Conservation (phyloP, 2,113 vertebrate genomes). For the Tragulus kanchil region DNA sequence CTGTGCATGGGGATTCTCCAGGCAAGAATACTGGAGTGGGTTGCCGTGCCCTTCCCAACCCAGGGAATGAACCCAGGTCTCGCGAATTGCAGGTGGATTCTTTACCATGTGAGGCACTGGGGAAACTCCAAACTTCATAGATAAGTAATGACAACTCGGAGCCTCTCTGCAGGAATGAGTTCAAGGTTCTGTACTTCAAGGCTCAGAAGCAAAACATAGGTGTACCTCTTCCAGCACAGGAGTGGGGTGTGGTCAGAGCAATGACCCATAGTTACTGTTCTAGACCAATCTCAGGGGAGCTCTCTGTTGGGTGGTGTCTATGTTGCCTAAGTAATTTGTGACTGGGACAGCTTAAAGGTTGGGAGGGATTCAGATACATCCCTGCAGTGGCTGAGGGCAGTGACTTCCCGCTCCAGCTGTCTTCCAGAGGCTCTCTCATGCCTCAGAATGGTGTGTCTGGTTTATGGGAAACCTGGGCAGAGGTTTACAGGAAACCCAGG, state of each 20-base stretch:
- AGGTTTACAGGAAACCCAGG: not conserved
- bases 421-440: not conserved
- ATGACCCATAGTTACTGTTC: not conserved
- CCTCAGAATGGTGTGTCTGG: not conserved
- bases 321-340: not conserved
- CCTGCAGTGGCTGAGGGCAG: not conserved
- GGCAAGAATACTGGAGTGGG: too few species aligned
- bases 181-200: not conserved
- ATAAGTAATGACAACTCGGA: not conserved
- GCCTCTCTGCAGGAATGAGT: not conserved
- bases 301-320: not conserved
- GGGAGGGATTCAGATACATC: not conserved
- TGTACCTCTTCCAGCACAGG: too few species aligned
- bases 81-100: too few species aligned
- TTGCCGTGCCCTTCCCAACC: too few species aligned
- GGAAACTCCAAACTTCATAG: not conserved
- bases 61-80: too few species aligned
- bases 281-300: not conserved
- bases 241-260: not conserved
- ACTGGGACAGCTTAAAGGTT: not conserved
- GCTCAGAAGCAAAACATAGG: not conserved
- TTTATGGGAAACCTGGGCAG: not conserved
- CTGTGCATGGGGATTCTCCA: too few species aligned
- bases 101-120: too few species aligned
- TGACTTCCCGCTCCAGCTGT: too few species aligned